These are phyloP conservation scores for Bombus huntii DNA, from an alignment of 1,140 invertebrate species.

Conservation along the genomic window DNA sequence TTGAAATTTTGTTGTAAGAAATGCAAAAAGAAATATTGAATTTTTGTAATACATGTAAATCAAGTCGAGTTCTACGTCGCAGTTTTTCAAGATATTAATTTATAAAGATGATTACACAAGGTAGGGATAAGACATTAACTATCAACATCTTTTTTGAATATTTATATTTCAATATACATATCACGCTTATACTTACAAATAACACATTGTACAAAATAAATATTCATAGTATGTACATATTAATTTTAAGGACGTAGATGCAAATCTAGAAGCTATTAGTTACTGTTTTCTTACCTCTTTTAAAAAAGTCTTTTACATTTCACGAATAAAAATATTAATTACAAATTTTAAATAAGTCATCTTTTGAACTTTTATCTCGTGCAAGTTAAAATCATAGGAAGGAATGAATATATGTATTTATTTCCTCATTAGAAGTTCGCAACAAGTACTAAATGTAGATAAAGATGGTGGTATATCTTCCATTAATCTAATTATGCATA, in stretches of 20 bases:
- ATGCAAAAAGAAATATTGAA: background rate
- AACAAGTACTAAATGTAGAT: constrained; percentile 77
- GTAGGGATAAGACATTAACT: background rate
- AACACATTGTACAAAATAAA: constrained; percentile 16
- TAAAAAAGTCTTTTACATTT: background rate
- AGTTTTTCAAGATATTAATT: background rate
- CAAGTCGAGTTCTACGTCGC: background rate
- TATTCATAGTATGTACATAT: constrained; percentile 34
- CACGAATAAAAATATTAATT: background rate
- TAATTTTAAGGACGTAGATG: background rate
- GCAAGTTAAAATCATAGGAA: background rate
- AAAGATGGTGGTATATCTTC: constrained; percentile 75
- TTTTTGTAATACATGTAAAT: background rate
- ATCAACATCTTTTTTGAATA: background rate
- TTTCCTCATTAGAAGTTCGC: constrained; percentile 72
- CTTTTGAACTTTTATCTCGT: background rate
- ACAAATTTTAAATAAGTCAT: background rate
- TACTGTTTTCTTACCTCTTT: background rate
- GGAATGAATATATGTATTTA: constrained; percentile 50
- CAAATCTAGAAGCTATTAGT: background rate
- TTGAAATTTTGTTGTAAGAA: background rate
- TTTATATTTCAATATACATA: constrained; percentile 10
- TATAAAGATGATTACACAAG: too few species aligned
- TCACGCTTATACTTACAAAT: constrained; percentile 39
- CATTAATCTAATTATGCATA: constrained; percentile 76